Base-by-base conservation (phyloP, 1,140 invertebrate genomes). In the Coptotermes formosanus region DNA sequence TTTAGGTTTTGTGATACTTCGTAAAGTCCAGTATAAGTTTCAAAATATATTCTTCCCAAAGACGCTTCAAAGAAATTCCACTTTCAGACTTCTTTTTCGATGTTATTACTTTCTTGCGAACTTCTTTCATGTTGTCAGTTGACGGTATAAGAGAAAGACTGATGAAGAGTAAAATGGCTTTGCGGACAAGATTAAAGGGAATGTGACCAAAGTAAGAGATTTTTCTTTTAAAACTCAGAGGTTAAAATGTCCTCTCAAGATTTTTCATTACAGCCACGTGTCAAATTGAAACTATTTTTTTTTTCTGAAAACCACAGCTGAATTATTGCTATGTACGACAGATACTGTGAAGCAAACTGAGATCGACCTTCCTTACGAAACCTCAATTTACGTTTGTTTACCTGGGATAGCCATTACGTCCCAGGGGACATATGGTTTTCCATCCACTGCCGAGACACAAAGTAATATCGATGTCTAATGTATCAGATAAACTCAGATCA, bases 151-250 rank as follows among this genome's bases (percentile, higher is more conserved):
- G n/a, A 9, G 64, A 30, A 30, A 75, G 64, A 75, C 64, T 75
- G 64, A 75, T 75, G 64, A 75, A 75, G n/a, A 75, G 64, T 75
- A 7, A 75, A 75, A 75, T 75, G 64, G n/a, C 64, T 75, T 64
- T 64, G 14, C 19, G 25, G 59, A 8, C 59, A 21, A 23, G 19
- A 7, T 64, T 64, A 64, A 64, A 64, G 59, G 59, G 59, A 64
- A 64, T 8, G 59, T 6, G 19, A 64, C 11, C 4, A 55, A n/a
- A 12, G n/a, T n/a, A 75, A 25, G 9, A 75, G 64, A 30, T 75
- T 30, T 75, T 75, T 9, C n/a, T 38, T 75, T 30, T 75, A 75
- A 75, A 75, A n/a, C n/a, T 75, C 64, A 75, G 64, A 75, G 64
- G 64, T 75, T 75, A 16, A 55, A 55, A 3, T 48, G 3, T 48